A percentile compares a stretch with the other conserved stretches of the same genome.
These are phyloP conservation scores for Phaethon lepturus DNA, from an alignment of 2,113 vertebrate genomes.

Conservation along the genomic window DNA sequence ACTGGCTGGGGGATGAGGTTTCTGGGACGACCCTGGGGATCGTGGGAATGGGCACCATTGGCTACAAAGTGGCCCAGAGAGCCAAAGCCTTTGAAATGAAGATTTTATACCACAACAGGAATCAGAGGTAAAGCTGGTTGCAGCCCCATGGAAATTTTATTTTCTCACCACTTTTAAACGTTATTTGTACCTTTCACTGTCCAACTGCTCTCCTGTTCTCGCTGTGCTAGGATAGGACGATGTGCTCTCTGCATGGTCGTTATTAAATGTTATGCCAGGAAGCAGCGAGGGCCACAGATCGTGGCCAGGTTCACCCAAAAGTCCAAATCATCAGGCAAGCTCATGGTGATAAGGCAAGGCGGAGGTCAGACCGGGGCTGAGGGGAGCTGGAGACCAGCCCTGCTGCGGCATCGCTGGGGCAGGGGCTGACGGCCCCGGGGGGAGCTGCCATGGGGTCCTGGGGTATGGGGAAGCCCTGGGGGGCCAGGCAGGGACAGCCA, in stretches of 20 bases:
- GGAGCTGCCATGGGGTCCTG: background rate
- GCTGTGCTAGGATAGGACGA: rapidly evolving
- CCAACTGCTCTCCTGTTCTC: background rate
- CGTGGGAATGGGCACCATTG: slow-evolving; percentile 76
- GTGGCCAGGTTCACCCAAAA: background rate
- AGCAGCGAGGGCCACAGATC: background rate
- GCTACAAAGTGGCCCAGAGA: slow-evolving; percentile 74
- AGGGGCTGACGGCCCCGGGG: rapidly evolving
- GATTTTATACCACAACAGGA: slow-evolving; percentile 78
- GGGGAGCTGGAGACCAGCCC: background rate
- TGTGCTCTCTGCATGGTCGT: background rate
- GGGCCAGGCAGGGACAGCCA: background rate
- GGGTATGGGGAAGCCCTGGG: background rate
- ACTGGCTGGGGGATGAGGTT: slow-evolving; percentile 69
- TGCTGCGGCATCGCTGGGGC: rapidly evolving
- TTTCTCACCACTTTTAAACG: background rate
- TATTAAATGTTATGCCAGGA: background rate
- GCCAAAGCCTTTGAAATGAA: slow-evolving; percentile 79
- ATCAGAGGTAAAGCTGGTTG: slow-evolving; percentile 62
- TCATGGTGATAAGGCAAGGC: background rate
- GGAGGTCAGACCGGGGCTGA: background rate
- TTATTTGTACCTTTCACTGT: background rate
- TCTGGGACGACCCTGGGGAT: slow-evolving; percentile 74
- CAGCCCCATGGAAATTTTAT: background rate
- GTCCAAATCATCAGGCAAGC: background rate